These are phyloP conservation scores for Hypercompe scribonia DNA, from an alignment of 2,888 invertebrate species.

Conservation along the genomic window DNA sequence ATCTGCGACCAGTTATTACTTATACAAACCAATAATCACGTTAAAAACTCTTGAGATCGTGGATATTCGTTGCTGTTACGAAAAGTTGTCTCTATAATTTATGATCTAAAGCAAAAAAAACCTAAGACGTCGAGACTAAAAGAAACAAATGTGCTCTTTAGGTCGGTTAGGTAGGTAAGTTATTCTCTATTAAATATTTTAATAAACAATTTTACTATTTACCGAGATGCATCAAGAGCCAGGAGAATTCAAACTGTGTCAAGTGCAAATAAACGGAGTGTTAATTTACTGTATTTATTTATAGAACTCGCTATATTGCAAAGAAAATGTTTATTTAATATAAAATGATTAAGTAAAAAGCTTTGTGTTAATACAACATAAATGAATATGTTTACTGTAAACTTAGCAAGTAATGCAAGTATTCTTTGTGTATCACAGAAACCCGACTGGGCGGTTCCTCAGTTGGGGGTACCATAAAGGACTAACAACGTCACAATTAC, in stretches of 20 bases:
- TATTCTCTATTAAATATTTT: background rate
- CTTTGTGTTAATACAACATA: background rate
- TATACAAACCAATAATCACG: background rate
- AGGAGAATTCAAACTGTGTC: background rate
- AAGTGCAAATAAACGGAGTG: background rate
- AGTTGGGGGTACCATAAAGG: conserved; percentile 7
- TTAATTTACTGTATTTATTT: background rate
- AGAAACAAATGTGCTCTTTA: background rate
- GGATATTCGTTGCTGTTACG: background rate
- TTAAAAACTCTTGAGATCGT: background rate
- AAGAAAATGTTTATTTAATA: too few relatives aligned
- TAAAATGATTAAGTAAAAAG: background rate
- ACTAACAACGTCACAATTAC: background rate
- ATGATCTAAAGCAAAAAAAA: background rate
- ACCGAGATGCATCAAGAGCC: background rate
- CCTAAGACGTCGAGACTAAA: background rate
- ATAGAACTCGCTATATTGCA: background rate
- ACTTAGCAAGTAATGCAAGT: background rate
- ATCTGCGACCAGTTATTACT: background rate
- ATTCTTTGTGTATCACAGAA: conserved; percentile 6
- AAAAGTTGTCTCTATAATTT: background rate
- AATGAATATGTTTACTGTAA: background rate
- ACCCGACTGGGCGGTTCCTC: background rate
- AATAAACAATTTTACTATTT: background rate
- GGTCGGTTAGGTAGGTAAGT: background rate